Percentiles rank a stretch among this genome's conserved stretches.
Conservation (phyloP, 2,797 vertebrate species). For the Sebastes itinus region DNA sequence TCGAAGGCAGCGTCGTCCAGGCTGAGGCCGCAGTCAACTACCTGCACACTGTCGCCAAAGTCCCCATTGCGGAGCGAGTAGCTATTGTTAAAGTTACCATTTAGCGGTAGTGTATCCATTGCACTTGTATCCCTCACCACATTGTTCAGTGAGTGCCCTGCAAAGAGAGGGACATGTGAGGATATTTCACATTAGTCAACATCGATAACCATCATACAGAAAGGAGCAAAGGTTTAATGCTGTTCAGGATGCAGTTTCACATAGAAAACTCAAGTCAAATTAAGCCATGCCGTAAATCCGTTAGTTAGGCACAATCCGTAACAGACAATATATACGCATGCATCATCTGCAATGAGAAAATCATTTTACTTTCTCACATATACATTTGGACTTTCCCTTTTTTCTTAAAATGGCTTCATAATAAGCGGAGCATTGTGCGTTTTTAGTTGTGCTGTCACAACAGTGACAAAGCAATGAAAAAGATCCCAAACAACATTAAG, state of each 20-base stretch:
- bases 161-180: conserved; percentile 80
- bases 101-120: conserved; percentile 99
- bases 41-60: conserved; percentile 93
- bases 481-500: conserved; percentile 99
- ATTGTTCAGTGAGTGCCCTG: conserved; percentile 99
- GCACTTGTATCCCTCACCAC: conserved; percentile 98
- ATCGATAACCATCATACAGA: conserved; percentile 1
- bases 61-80: conserved; percentile 97
- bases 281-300: conserved; percentile 71
- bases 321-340: conserved; percentile 61
- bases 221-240: conserved; percentile 87
- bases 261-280: conserved; percentile 52
- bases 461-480: conserved; percentile 86
- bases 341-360: conserved; percentile 64
- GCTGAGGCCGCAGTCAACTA: conserved; percentile 97
- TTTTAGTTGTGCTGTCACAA: conserved; percentile 74
- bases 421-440: conserved; percentile 44
- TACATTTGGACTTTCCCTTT: conserved; percentile 59
- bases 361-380: conserved; percentile 72
- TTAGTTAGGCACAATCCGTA: conserved; percentile 73
- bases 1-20: conserved; percentile 98
- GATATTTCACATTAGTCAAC: conserved; percentile 66
- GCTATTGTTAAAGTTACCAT: conserved; percentile 99
- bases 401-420: conserved; percentile 1
- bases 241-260: conserved; percentile 90